phyloP scores from a whole-genome alignment of 1,140 invertebrate species.

The Holcopasites calliopsidis region DNA sequence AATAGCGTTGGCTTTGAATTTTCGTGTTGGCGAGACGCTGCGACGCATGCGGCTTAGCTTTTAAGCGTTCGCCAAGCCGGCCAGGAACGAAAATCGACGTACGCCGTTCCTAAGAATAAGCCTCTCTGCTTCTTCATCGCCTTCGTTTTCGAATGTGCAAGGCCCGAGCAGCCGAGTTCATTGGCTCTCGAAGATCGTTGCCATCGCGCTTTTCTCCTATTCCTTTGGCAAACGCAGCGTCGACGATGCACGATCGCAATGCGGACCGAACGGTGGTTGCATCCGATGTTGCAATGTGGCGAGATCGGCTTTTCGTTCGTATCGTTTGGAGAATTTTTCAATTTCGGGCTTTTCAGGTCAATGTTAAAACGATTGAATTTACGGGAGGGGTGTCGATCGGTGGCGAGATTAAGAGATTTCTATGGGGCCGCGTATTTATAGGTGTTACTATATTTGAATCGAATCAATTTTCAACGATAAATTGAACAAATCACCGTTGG shows the following conservation, averaged over 20 bases:
- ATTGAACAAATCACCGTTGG: not conserved
- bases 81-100: conserved; percentile 55
- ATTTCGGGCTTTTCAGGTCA: not conserved
- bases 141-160: not conserved
- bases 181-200: conserved; percentile 30
- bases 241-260: not conserved
- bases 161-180: conserved; percentile 18
- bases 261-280: conserved; percentile 13
- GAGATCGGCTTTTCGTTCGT: not conserved
- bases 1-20: conserved; percentile 66
- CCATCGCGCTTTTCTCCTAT: not conserved
- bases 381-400: not conserved
- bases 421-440: not conserved
- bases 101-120: conserved; percentile 70
- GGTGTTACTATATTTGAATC: not conserved
- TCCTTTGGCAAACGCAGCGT: not conserved
- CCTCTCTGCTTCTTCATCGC: not conserved
- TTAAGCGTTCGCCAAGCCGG: conserved; percentile 45
- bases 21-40: conserved; percentile 68
- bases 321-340: not conserved
- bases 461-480: not conserved
- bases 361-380: not conserved
- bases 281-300: not conserved
- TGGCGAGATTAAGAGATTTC: not conserved
- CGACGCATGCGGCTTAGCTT: conserved; percentile 74